Evolutionary conservation across 2,888 invertebrate genomes (phyloP), one percentile per base, ranked within the genome.

Genomic region (Megaustenia siamemsis): DNA sequence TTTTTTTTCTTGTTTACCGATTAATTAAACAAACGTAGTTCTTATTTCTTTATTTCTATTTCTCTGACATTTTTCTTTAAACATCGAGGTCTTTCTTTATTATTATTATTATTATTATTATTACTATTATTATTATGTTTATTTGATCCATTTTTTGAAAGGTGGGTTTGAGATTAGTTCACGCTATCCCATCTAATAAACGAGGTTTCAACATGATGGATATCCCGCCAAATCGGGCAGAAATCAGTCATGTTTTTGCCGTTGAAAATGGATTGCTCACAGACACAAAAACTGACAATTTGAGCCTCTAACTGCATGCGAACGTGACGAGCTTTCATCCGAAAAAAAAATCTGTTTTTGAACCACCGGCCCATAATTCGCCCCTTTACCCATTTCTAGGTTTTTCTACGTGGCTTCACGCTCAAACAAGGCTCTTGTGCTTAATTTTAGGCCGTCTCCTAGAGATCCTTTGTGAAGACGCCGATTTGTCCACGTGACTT

Each of bases 201-300:
- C 69, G 69, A 40, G 40, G 69, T 3, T 40, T 40, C 24, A 21
- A 40, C 21, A 35, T 69, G 69, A 69, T 69, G 38, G 24, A 69
- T 40, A 40, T 24, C 69, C 21, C 40, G 40, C 8, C 12, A 12
- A 69, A 69, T 69, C 69, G 18, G 21, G 40, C 40, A 69, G 40
- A 69, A 69, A 69, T 69, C 69, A 38, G 38, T 38, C 69, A 69
- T 40, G 40, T n/a, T 40, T 24, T 69, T 69, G 40, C 40, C 69
- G 21, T 69, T 24, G 40, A 24, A 69, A 69, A 69, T 69, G 40
- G 69, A 69, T 69, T 69, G 24, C 69, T 69, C 40, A 24, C 2
- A 24, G 5, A 40, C 68, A 0, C 40, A 69, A 69, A 69, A 40
- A 69, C 38, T 40, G 38, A 40, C 38, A 38, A 69, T 40, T 69